Evolutionary conservation across 2,888 invertebrate genomes (phyloP).

Genomic region (Gymnoscelis rufifasciata): DNA sequence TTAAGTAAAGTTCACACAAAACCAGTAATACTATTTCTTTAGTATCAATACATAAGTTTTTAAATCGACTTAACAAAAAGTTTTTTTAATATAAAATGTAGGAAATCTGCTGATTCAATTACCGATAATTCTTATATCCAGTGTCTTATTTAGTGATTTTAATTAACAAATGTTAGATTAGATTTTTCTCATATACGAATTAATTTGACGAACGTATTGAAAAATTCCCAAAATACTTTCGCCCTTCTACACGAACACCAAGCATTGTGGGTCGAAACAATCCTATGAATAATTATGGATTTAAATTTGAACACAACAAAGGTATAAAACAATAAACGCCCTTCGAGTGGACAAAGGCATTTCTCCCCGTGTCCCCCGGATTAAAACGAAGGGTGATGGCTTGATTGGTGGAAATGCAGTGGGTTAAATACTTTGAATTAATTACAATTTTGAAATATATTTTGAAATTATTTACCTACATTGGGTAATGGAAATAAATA

Average conservation of each 20-base stretch:
- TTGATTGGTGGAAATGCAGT: slow-evolving; percentile 34
- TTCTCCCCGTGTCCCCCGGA: slow-evolving; percentile 63
- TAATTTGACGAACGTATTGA: not conserved
- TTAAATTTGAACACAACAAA: slow-evolving; percentile 77
- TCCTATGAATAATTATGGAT: slow-evolving; percentile 79
- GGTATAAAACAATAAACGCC: slow-evolving; percentile 75
- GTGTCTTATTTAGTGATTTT: too few relatives aligned
- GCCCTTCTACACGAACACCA: slow-evolving; percentile 3
- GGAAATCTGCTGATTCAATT: too few relatives aligned
- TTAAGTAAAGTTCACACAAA: too few relatives aligned
- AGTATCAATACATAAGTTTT: too few relatives aligned
- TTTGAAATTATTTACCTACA: too few relatives aligned
- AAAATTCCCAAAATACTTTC: not conserved
- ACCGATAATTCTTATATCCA: too few relatives aligned
- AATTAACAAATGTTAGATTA: too few relatives aligned
- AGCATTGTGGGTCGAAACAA: slow-evolving; percentile 67
- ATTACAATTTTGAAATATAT: too few relatives aligned
- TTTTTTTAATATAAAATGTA: too few relatives aligned
- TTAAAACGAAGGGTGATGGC: slow-evolving; percentile 53
- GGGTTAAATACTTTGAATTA: slow-evolving; percentile 12
- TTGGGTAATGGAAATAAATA: too few relatives aligned
- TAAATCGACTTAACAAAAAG: too few relatives aligned
- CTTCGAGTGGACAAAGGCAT: slow-evolving; percentile 72
- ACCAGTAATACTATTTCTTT: too few relatives aligned
- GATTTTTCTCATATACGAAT: not conserved